Evolutionary conservation across 2,888 invertebrate species (phyloP).

Genomic region (Xestia sexstrigata): DNA sequence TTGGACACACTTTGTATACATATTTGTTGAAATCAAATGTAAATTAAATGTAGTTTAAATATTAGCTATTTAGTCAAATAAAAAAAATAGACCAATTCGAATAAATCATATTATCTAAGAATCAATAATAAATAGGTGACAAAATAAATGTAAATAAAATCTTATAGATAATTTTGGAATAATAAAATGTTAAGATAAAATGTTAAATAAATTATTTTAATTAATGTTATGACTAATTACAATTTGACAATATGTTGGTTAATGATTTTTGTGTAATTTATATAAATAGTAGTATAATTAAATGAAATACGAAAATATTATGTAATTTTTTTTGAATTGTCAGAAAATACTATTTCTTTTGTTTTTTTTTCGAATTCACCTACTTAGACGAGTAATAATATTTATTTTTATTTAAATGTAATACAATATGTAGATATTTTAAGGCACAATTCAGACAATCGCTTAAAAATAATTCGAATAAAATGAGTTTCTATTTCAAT

Average conservation of each 20-base stretch:
- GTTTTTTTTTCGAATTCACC: not conserved
- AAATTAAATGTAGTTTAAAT: slow-evolving; percentile 45
- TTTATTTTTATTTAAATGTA: not conserved
- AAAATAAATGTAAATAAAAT: slow-evolving; percentile 55
- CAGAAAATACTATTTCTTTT: not conserved
- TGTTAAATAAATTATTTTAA: slow-evolving; percentile 48
- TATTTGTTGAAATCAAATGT: slow-evolving; percentile 24
- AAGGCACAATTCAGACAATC: too few relatives aligned
- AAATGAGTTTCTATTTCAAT: slow-evolving; percentile 34
- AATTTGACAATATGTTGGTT: slow-evolving; percentile 63
- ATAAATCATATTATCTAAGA: slow-evolving; percentile 63
- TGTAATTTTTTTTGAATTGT: slow-evolving; percentile 2
- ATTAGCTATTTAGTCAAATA: slow-evolving; percentile 55
- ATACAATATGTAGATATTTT: too few relatives aligned
- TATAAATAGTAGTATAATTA: slow-evolving; percentile 19
- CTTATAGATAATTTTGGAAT: slow-evolving; percentile 42
- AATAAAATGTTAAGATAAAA: slow-evolving; percentile 34
- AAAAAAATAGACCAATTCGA: slow-evolving; percentile 69
- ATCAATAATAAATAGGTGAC: slow-evolving; percentile 48
- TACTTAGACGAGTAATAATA: not conserved
- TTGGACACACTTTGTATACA: slow-evolving; percentile 15
- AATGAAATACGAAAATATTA: slow-evolving; percentile 18
- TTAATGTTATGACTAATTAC: slow-evolving; percentile 42
- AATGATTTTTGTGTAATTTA: slow-evolving; percentile 47
- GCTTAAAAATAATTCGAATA: not conserved